These are phyloP conservation scores for Smittia aterrima DNA, from an alignment of 2,888 invertebrate species.

Conservation along the genomic window DNA sequence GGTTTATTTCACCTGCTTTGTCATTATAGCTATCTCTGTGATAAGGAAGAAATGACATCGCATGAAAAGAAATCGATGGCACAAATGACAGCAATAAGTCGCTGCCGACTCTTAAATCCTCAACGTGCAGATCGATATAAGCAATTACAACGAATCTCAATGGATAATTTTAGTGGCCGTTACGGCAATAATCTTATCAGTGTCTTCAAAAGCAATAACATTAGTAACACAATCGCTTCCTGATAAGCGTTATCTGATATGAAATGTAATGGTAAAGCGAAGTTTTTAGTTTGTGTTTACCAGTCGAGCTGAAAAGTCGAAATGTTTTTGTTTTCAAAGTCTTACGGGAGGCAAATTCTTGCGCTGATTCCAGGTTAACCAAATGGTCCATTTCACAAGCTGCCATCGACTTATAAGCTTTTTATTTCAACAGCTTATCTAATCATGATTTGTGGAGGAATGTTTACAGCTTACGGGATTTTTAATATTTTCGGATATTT, in stretches of 20 bases:
- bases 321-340: neutral
- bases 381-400: neutral
- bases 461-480: slow-evolving; percentile 10
- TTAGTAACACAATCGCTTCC: neutral
- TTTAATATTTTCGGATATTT: neutral
- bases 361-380: neutral
- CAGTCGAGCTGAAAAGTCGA: neutral
- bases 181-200: neutral
- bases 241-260: slow-evolving; percentile 19
- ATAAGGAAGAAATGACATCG: slow-evolving; percentile 10
- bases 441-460: slow-evolving; percentile 20
- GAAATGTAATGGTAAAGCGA: neutral
- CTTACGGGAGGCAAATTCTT: neutral
- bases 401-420: neutral
- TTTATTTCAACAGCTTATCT: neutral
- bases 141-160: neutral
- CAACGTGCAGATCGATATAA: neutral
- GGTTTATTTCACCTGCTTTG: slow-evolving; percentile 16
- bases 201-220: neutral
- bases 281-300: neutral
- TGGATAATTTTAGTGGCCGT: neutral
- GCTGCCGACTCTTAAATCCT: too few relatives aligned
- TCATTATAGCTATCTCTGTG: neutral
- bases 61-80: neutral
- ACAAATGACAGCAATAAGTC: neutral